These are phyloP conservation scores for Eulemur rufifrons DNA, from an alignment of 2,113 vertebrate species.

Conservation along the genomic window DNA sequence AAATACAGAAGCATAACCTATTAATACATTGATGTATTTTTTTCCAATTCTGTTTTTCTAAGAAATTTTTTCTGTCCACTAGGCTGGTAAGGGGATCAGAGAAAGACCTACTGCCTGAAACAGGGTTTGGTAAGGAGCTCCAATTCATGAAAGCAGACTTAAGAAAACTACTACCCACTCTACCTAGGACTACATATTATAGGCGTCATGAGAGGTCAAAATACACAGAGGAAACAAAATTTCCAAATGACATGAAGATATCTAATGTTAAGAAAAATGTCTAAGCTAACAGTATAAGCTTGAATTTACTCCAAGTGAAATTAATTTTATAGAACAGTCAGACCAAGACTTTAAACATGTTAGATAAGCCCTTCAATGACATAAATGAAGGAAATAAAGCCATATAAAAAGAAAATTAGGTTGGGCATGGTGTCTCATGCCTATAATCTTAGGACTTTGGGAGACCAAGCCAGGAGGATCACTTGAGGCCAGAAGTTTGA, in stretches of 20 bases:
- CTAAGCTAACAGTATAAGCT: neutral
- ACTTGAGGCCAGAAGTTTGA: too few relatives aligned
- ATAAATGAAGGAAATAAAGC: neutral
- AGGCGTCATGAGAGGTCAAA: neutral
- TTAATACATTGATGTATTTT: neutral
- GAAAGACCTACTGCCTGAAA: neutral
- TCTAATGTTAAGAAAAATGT: neutral
- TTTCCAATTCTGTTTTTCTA: neutral
- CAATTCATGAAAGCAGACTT: neutral
- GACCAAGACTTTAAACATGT: neutral
- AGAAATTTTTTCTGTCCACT: neutral
- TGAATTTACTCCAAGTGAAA: neutral
- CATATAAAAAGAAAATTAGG: neutral
- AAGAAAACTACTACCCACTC: neutral
- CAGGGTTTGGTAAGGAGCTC: neutral
- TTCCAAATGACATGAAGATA: neutral
- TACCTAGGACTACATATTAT: neutral
- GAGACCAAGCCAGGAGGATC: too few relatives aligned
- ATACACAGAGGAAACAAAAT: neutral
- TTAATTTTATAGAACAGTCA: neutral
- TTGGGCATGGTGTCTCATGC: too few relatives aligned
- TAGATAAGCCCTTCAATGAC: neutral
- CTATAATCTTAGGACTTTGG: too few relatives aligned
- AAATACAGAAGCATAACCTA: constrained; percentile 13
- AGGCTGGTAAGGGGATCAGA: neutral